phyloP scores from a whole-genome alignment of 2,797 vertebrate species.

The Arremon aurantiirostris region DNA sequence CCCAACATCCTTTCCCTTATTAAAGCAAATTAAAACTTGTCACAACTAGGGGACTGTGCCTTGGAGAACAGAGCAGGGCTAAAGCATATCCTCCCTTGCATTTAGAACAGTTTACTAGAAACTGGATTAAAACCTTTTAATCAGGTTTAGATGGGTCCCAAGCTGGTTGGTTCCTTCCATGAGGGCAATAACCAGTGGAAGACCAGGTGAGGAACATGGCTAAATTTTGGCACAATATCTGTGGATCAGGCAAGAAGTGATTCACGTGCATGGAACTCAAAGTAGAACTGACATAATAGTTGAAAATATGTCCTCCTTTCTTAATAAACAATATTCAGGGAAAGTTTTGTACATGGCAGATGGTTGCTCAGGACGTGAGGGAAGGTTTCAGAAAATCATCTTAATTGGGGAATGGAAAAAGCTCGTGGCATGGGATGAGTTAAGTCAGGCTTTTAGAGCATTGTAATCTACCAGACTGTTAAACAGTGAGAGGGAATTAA shows the following conservation, averaged over 20 bases:
- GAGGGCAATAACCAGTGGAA: not conserved
- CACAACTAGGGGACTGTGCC: not conserved
- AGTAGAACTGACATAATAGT: not conserved
- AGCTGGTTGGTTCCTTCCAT: not conserved
- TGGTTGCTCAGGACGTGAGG: not conserved
- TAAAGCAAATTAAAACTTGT: slow-evolving; percentile 10
- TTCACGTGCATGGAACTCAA: not conserved
- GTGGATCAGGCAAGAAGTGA: not conserved
- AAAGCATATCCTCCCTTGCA: not conserved
- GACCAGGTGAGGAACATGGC: not conserved
- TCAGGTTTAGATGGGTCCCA: not conserved
- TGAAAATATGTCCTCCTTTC: not conserved
- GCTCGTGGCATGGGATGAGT: slow-evolving; percentile 42
- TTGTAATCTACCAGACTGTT: slow-evolving; percentile 72
- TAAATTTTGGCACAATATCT: not conserved
- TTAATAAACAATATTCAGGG: not conserved
- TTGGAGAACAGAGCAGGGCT: not conserved
- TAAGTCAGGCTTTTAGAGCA: slow-evolving; percentile 65
- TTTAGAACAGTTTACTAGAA: not conserved
- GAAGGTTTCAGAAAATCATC: not conserved
- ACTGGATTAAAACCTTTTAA: not conserved
- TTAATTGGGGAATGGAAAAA: slow-evolving; percentile 22
- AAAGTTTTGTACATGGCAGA: not conserved
- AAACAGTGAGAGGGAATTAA: slow-evolving; percentile 76
- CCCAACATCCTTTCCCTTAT: not conserved